phyloP scores from a whole-genome alignment of 2,113 vertebrate species.

The Cryptotis parvus region DNA sequence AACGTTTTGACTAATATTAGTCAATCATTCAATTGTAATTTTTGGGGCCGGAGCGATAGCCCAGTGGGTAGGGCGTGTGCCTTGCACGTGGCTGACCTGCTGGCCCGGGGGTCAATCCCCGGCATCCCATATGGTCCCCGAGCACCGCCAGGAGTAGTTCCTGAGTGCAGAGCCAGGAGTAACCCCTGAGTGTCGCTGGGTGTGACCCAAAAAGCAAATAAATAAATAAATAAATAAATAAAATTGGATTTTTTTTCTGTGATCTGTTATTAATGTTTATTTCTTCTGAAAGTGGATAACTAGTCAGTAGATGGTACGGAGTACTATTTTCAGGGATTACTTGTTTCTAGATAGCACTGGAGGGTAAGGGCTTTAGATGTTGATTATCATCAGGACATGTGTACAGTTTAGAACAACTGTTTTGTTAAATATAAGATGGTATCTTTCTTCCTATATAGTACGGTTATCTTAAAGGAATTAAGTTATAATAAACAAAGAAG shows the following conservation, averaged over 20 bases:
- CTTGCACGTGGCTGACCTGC: too few species aligned
- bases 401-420: neutral
- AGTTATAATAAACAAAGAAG: constrained; percentile 41
- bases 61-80: too few species aligned
- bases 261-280: neutral
- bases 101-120: too few species aligned
- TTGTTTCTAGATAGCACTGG: too few species aligned
- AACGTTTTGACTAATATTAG: neutral
- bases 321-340: neutral
- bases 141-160: too few species aligned
- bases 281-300: neutral
- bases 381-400: neutral
- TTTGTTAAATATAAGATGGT: neutral
- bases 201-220: too few species aligned
- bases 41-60: too few species aligned
- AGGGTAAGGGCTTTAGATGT: neutral
- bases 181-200: too few species aligned
- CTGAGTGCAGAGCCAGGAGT: too few species aligned
- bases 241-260: neutral
- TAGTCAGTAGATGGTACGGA: neutral
- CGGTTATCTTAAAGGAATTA: neutral
- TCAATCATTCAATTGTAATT: neutral
- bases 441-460: neutral
- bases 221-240: too few species aligned
- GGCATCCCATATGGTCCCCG: too few species aligned